These are phyloP conservation scores for Tortrix viridana DNA, from an alignment of 2,888 invertebrate species.

Conservation along the genomic window DNA sequence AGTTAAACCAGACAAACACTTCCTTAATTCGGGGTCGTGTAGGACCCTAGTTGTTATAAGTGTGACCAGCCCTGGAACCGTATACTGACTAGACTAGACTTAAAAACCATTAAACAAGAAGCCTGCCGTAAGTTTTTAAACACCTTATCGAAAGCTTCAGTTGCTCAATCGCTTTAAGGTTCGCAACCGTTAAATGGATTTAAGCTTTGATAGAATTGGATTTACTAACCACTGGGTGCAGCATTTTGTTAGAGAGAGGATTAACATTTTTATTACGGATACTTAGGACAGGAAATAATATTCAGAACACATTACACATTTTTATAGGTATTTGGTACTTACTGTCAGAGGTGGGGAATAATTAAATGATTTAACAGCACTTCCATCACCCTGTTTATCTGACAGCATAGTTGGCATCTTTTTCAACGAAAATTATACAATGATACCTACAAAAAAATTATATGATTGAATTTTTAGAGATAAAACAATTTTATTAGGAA, in stretches of 20 bases:
- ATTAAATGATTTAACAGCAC: too few relatives aligned
- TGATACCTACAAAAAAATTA: too few relatives aligned
- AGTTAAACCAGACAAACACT: slow-evolving; percentile 1
- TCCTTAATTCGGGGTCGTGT: slow-evolving; percentile 6
- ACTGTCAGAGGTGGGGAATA: too few relatives aligned
- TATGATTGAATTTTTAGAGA: too few relatives aligned
- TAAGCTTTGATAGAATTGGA: slow-evolving; percentile 14
- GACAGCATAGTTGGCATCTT: too few relatives aligned
- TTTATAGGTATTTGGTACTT: too few relatives aligned
- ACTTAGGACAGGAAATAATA: too few relatives aligned
- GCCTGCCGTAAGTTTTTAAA: neutral
- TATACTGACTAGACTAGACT: slow-evolving; percentile 28
- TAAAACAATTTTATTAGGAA: too few relatives aligned
- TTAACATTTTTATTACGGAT: too few relatives aligned
- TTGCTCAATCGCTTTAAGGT: slow-evolving; percentile 28
- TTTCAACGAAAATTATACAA: too few relatives aligned
- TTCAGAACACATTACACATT: too few relatives aligned
- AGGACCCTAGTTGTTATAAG: slow-evolving; percentile 25
- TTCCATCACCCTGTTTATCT: too few relatives aligned
- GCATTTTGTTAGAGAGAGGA: neutral
- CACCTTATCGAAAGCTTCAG: slow-evolving; percentile 17
- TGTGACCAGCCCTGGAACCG: slow-evolving; percentile 25
- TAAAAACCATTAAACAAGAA: slow-evolving; percentile 22
- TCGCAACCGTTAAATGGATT: slow-evolving; percentile 30
- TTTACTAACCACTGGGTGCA: slow-evolving; percentile 3